Evolutionary conservation across 2,113 vertebrate species (phyloP), one percentile per base, ranked within the genome.

Genomic region (Varanus salvator): DNA sequence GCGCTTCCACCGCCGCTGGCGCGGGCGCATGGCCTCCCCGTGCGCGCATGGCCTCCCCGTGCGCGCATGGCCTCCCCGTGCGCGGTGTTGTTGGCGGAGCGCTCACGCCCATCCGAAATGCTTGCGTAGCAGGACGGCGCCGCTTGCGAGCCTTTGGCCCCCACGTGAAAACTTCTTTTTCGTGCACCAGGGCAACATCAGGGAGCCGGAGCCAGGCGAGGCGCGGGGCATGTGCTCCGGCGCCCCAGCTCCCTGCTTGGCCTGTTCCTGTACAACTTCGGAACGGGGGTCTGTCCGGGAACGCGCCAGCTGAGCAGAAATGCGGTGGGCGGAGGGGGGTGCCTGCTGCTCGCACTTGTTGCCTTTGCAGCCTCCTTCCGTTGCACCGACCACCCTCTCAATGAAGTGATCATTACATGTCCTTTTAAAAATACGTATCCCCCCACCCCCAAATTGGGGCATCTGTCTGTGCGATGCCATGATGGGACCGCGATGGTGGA

Each of bases 221-320:
- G 4, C 44, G 2, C 4, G 0, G 66, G 14, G 29, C 17, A 2
- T 12, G 60, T 8, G 0, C 38, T 34, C 38, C 1, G 14, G 5
- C 8, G 60, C 15, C 11, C 25, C 3, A 4, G 0, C 60, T 68
- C n/a, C 21, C 57, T 66, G 44, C 57, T 44, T 23, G 57, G 57
- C n/a, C 3, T 3, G 4, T 34, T 23, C 34, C 3, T 7, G 52
- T 6, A 6, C 12, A n/a, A 1, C 12, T 57, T 34, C 54, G n/a
- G 78, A 8, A 1, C 11, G 14, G 4, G 15, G 52, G 14, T 27
- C 38, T 21, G 4, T 14, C 38, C 38, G 38, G 38, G 38, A 44
- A 3, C 38, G 38, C 38, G 1, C 2, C 38, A 50, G 27, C 2
- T 9, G 52, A 27, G 27, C 4, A 81, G 52, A 6, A 81, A 17